Evolutionary conservation across 2,797 vertebrate genomes (phyloP).

Genomic region (Clarias laeviceps): DNA sequence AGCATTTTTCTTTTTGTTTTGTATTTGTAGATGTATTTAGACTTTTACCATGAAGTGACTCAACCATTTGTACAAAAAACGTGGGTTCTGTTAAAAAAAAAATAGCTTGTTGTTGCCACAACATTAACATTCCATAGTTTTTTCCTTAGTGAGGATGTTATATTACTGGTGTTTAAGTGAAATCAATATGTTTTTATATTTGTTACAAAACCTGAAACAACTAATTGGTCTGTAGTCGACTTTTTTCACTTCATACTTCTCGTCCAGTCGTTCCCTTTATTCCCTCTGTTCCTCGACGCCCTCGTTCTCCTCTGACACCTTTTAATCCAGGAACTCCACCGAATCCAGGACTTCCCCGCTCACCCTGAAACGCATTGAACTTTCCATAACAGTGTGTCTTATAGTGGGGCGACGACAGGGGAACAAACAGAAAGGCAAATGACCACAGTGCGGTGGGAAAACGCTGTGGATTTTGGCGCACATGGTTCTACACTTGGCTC

Average conservation of each 20-base stretch:
- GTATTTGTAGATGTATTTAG: no score
- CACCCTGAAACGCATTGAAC: slow-evolving; percentile 65
- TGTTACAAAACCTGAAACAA: neutral
- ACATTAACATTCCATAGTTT: no score
- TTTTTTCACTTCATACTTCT: slow-evolving; percentile 59
- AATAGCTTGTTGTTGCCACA: no score
- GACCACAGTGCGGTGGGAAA: neutral
- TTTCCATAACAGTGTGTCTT: neutral
- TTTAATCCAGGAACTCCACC: slow-evolving; percentile 66
- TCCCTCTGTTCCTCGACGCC: slow-evolving; percentile 65
- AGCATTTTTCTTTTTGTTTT: no score
- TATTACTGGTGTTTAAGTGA: neutral
- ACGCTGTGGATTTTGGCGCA: neutral
- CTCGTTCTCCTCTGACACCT: slow-evolving; percentile 66
- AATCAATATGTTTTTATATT: no score
- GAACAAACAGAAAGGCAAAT: neutral
- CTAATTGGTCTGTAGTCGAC: neutral
- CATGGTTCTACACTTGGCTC: neutral
- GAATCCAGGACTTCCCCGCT: slow-evolving; percentile 65
- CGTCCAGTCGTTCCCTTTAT: slow-evolving; percentile 67
- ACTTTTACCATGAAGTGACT: no score
- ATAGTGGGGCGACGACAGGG: neutral
- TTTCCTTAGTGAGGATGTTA: no score
- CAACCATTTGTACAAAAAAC: no score
- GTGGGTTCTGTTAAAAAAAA: no score